Evolutionary conservation across 2,113 vertebrate genomes (phyloP).

Genomic region (Ramphastos sulfuratus): DNA sequence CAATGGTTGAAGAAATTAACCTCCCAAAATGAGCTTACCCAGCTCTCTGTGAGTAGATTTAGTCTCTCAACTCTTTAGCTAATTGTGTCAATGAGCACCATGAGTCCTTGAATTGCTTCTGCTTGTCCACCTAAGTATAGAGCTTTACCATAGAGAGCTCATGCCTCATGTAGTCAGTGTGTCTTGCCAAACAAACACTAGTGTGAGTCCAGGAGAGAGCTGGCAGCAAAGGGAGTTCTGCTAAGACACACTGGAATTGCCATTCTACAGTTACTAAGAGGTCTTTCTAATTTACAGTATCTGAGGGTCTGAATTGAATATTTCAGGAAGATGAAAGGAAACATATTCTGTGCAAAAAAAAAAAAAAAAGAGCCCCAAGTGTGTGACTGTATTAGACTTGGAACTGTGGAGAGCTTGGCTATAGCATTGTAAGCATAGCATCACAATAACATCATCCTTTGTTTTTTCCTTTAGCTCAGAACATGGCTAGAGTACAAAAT

Average conservation of each 20-base stretch:
- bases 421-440: not conserved
- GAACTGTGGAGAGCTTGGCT: not conserved
- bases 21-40: not conserved
- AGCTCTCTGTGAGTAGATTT: not conserved
- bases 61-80: not conserved
- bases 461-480: not conserved
- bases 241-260: not conserved
- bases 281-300: not conserved
- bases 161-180: not conserved
- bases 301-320: not conserved
- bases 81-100: not conserved
- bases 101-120: not conserved
- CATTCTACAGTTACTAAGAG: not conserved
- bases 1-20: not conserved
- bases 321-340: not conserved
- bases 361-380: not conserved
- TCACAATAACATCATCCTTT: not conserved
- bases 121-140: not conserved
- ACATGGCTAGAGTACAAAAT: not conserved
- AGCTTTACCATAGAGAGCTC: not conserved
- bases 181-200: not conserved
- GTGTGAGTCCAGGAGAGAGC: not conserved
- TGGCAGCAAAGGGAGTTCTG: not conserved
- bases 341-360: not conserved
- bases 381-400: not conserved